Conservation (phyloP, 2,888 invertebrate genomes). For the Napeogenes inachia region DNA sequence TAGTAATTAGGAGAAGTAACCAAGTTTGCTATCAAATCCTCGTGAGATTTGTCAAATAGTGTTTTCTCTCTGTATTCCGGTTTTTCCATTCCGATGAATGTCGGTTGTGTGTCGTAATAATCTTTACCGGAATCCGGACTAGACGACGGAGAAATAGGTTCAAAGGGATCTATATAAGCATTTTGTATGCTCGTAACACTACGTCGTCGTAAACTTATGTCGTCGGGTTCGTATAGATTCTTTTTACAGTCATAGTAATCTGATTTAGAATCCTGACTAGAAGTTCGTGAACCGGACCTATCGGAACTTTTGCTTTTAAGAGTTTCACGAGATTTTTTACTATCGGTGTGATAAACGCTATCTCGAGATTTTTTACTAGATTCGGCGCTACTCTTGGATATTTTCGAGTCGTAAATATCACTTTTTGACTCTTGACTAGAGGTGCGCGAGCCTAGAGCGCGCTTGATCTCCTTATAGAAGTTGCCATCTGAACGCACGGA, state of each 20-base stretch:
- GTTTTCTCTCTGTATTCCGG: constrained; percentile 74
- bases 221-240: constrained; percentile 63
- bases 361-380: constrained; percentile 81
- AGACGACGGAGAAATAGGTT: constrained; percentile 77
- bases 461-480: constrained; percentile 83
- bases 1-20: constrained; percentile 68
- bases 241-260: constrained; percentile 83
- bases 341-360: constrained; percentile 81
- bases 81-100: constrained; percentile 66
- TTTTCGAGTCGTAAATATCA: constrained; percentile 82
- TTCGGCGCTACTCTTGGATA: constrained; percentile 80
- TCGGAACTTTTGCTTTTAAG: constrained; percentile 80
- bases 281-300: constrained; percentile 79
- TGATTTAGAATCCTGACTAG: constrained; percentile 84
- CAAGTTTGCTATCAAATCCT: constrained; percentile 77
- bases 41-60: constrained; percentile 76
- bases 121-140: constrained; percentile 83
- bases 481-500: constrained; percentile 85
- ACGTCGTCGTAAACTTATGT: constrained; percentile 51
- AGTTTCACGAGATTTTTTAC: constrained; percentile 81
- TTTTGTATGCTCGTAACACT: constrained; percentile 60
- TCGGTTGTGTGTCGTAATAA: constrained; percentile 76
- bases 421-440: constrained; percentile 84
- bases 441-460: constrained; percentile 79
- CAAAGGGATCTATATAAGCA: constrained; percentile 65